phyloP scores from a whole-genome alignment of 2,888 invertebrate genomes.

The Octodonta nipae region DNA sequence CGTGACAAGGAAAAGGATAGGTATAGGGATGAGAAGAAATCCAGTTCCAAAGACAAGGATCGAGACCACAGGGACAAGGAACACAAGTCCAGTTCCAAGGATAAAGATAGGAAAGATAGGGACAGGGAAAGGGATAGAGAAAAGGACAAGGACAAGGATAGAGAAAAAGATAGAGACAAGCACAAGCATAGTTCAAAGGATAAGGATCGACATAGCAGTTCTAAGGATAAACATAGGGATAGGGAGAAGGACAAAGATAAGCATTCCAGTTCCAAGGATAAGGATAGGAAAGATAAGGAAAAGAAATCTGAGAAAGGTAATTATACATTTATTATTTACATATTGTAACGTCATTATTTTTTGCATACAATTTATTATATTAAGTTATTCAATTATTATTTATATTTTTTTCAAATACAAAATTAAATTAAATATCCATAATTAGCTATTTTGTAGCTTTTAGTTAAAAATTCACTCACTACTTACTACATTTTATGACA shows the following conservation, averaged over 20 bases:
- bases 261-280: slow-evolving; percentile 40
- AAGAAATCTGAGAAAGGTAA: slow-evolving; percentile 22
- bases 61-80: slow-evolving; percentile 28
- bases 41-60: slow-evolving; percentile 30
- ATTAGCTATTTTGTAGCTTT: no score
- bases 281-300: slow-evolving; percentile 41
- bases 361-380: no score
- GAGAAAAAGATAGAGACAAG: slow-evolving; percentile 27
- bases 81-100: slow-evolving; percentile 24
- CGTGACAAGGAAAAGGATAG: slow-evolving; percentile 27
- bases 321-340: slow-evolving; percentile 16
- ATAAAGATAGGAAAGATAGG: slow-evolving; percentile 27
- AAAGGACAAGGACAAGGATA: slow-evolving; percentile 35
- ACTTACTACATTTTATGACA: no score
- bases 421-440: no score
- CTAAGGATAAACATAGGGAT: slow-evolving; percentile 24
- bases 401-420: no score
- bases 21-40: slow-evolving; percentile 29
- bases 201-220: slow-evolving; percentile 25
- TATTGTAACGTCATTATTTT: no score
- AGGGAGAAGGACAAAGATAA: slow-evolving; percentile 24
- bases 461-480: no score
- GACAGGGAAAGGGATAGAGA: slow-evolving; percentile 26
- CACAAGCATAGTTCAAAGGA: slow-evolving; percentile 28
- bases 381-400: no score